Base-by-base conservation (phyloP, 2,113 vertebrate species). In the Pseudolaguvia tuberculata region DNA sequence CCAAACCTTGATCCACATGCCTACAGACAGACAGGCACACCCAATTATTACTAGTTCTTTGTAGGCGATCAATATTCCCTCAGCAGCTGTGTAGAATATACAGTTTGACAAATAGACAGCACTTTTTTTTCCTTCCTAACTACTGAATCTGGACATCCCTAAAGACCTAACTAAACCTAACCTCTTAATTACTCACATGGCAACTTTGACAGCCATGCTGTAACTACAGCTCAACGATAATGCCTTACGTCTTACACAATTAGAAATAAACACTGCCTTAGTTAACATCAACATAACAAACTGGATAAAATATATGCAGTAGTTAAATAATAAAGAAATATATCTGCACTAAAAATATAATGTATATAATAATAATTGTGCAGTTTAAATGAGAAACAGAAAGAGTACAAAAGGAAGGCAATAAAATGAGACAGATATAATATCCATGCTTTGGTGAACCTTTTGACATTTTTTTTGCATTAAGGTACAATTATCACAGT, bases 71-170 rank as follows among this genome's bases (percentile, higher is more conserved):
- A 77, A 62, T 71, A 70, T 61, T 63, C 50, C 58, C 56, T 70
- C 25, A 53, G 57, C 57, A 57, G 51, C 23, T 7, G 57, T 63
- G 68, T 53, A 69, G 29, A 77, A 77, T 63, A 70, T 20, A 62
- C 21, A 31, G 35, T 23, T 53, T 70, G 66, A 75, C 73, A 75
- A 48, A 62, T 42, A 27, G 75, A 52, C 56, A 63, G 67, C 29
- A 23, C 17, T 55, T 27, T 66, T 47, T 35, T 66, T 66, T 47
- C 29, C 61, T 58, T 66, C 21, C 27, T 56, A 11, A 11, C 35
- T 56, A 66, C 56, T 71, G n/a, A 29, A 70, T 57, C 62, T 70
- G 56, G 63, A 69, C 62, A 75, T 27, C 77, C 70, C 62, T 70
- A 55, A 53, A 72, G 56, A 55, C 69, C 62, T 67, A 50, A 50